Percentiles rank a stretch among this genome's conserved stretches.
Evolutionary conservation across 2,888 invertebrate genomes (phyloP).

Genomic region (Anarsia innoxiella): DNA sequence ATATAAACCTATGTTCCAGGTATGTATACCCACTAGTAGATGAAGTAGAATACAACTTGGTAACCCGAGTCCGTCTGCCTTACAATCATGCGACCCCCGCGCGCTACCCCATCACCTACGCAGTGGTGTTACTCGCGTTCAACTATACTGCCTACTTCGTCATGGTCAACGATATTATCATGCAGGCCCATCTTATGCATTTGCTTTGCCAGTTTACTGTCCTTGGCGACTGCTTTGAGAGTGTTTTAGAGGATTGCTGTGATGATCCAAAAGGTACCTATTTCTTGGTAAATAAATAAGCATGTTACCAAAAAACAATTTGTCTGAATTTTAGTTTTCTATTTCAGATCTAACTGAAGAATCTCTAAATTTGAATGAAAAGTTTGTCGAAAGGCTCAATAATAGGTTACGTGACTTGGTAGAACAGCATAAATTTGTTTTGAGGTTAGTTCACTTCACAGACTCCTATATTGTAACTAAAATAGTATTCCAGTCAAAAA

Average conservation of each 20-base stretch:
- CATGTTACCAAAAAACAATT: no score
- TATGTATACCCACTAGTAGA: slow-evolving; percentile 47
- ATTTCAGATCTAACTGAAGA: slow-evolving; percentile 8
- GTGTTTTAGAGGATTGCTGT: slow-evolving; percentile 39
- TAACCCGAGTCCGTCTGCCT: slow-evolving; percentile 40
- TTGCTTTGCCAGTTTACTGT: slow-evolving; percentile 51
- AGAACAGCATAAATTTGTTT: slow-evolving; percentile 48
- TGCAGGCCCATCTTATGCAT: slow-evolving; percentile 51
- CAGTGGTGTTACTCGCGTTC: slow-evolving; percentile 33
- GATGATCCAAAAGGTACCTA: no score
- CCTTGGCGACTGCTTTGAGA: slow-evolving; percentile 48
- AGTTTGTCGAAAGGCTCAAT: slow-evolving; percentile 17
- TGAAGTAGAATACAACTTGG: slow-evolving; percentile 52
- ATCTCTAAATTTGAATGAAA: slow-evolving; percentile 12
- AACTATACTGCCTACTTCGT: slow-evolving; percentile 45
- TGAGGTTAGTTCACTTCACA: slow-evolving; percentile 45
- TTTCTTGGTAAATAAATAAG: no score
- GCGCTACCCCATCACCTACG: slow-evolving; percentile 36
- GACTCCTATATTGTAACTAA: no score
- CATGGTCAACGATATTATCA: slow-evolving; percentile 50
- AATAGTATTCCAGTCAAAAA: no score
- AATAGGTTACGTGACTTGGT: slow-evolving; percentile 42
- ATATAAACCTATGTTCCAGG: no score
- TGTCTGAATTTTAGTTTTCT: no score
- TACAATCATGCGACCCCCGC: slow-evolving; percentile 33